Evolutionary conservation across 1,140 invertebrate genomes (phyloP).

Genomic region (Pogonognathellus flavescens): DNA sequence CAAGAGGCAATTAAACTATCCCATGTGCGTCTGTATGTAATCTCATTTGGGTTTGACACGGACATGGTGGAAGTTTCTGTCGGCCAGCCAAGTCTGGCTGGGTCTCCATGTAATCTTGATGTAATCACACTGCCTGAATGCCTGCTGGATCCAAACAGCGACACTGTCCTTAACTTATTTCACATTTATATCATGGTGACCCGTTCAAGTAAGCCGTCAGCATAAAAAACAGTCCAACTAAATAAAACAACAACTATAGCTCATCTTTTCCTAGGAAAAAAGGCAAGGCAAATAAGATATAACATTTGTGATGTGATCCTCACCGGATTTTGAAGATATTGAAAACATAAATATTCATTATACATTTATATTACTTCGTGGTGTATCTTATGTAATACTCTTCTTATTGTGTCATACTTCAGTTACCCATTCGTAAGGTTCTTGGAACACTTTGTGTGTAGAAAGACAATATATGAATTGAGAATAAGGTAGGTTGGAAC

Average conservation of each 20-base stretch:
- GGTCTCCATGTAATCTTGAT: slow-evolving; percentile 28
- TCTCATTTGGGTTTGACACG: slow-evolving; percentile 31
- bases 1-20: slow-evolving; percentile 11
- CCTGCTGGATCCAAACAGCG: too few relatives aligned
- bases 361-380: too few relatives aligned
- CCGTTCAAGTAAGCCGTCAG: not conserved
- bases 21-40: slow-evolving; percentile 9
- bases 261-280: not conserved
- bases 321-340: too few relatives aligned
- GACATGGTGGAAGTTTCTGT: slow-evolving; percentile 26
- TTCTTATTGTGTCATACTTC: too few relatives aligned
- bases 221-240: not conserved
- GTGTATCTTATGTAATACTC: too few relatives aligned
- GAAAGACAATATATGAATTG: too few relatives aligned
- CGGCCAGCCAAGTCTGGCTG: slow-evolving; percentile 29
- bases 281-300: not conserved
- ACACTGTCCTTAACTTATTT: too few relatives aligned
- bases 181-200: not conserved
- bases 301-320: not conserved
- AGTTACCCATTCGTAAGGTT: not conserved
- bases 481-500: too few relatives aligned
- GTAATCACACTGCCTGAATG: not conserved
- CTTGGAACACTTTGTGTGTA: not conserved
- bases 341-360: too few relatives aligned
- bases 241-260: not conserved